Evolutionary conservation across 1,140 invertebrate species (phyloP).

Genomic region (Drosophila pandora): DNA sequence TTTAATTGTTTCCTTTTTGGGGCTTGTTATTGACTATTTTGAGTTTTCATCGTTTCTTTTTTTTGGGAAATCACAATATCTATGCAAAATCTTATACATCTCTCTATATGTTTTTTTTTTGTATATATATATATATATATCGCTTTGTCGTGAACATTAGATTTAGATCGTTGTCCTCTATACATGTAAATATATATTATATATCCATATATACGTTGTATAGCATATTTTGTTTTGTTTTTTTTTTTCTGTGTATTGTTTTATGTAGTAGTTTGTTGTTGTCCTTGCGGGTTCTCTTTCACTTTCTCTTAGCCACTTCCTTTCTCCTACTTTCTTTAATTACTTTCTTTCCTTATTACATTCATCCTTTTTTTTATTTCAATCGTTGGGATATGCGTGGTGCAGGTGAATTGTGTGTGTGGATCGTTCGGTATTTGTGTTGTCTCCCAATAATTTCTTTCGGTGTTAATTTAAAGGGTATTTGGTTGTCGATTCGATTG

Average conservation of each 20-base stretch:
- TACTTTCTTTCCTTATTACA: background rate
- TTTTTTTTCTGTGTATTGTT: conserved; percentile 33
- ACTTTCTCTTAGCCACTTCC: background rate
- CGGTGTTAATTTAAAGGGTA: conserved; percentile 1
- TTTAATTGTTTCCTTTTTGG: conserved; percentile 15
- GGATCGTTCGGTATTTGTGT: conserved; percentile 34
- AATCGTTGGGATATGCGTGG: conserved; percentile 81
- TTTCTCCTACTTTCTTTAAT: conserved; percentile 5
- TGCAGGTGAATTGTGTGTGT: conserved; percentile 63
- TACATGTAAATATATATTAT: conserved; percentile 70
- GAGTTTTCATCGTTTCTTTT: conserved; percentile 28
- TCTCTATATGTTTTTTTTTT: conserved; percentile 50
- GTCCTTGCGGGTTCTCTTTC: conserved; percentile 10
- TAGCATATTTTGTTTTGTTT: conserved; percentile 43
- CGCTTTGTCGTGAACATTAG: conserved; percentile 56
- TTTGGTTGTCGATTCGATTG: conserved; percentile 27
- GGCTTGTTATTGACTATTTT: conserved; percentile 58
- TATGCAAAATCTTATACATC: conserved; percentile 73
- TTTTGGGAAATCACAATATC: conserved; percentile 71
- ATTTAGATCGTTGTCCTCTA: conserved; percentile 69
- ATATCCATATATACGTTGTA: conserved; percentile 48
- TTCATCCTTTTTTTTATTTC: conserved; percentile 28
- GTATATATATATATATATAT: conserved; percentile 53
- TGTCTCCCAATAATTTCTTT: conserved; percentile 13
- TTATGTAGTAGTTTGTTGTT: conserved; percentile 24